Evolutionary conservation across 2,888 invertebrate species (phyloP), one percentile per base, ranked within the genome.

Genomic region (Ormyrus labotus): DNA sequence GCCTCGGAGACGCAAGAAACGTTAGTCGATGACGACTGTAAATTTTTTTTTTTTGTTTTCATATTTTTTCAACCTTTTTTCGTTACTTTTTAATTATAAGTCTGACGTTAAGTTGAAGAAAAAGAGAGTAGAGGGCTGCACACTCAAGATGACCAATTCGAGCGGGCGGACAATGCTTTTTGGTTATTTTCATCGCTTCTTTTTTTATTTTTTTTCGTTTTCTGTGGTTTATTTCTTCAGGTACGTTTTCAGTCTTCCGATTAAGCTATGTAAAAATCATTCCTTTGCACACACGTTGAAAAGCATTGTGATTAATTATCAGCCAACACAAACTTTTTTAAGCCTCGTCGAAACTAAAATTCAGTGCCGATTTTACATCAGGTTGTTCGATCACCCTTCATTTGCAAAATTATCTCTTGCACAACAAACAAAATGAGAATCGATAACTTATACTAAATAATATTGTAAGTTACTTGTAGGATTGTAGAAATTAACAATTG

Each of bases 241-340:
- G 88, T 89, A 89, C 88, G 74, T 87, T 86, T 86, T 88, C 88
- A 89, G 88, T 89, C 88, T 89, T 88, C 86, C 85, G 83, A 86
- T 85, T 83, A 70, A 78, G 60, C 64, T 77, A 77, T 81, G 57
- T 67, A 64, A 60, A 10, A 71, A 61, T 67, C 67, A 71, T 76
- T 80, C 51, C 13, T 71, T 67, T 71, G n/a, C 69, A 57, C 45
- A 55, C 55, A 71, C 58, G 8, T 75, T 13, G 61, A 69, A 74
- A 74, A 70, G 45, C 67, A 67, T 68, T 13, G 48, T 61, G 34
- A 82, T 80, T 82, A 53, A 80, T 71, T 67, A 73, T 71, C 57
- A 73, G 64, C 45, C n/a, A 58, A 78, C 57, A 69, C 60, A 69
- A 79, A 45, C 45, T 11, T 57, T 65, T 73, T 7, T 64, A 34